phyloP scores from a whole-genome alignment of 2,113 vertebrate genomes.

The Xenus cinereus region DNA sequence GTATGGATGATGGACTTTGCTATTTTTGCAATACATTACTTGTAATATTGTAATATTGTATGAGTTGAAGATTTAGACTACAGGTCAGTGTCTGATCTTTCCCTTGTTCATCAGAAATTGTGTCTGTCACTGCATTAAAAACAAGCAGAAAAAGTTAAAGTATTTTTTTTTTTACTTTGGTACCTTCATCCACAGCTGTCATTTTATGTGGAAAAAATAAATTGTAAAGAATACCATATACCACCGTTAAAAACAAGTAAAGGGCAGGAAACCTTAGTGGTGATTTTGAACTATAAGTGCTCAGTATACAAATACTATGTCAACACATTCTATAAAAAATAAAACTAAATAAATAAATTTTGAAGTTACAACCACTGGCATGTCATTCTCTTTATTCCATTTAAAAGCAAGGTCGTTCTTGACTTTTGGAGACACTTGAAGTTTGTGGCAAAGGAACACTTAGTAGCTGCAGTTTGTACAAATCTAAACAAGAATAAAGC shows the following conservation, averaged over 20 bases:
- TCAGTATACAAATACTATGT: background rate
- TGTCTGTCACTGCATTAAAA: background rate
- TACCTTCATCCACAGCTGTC: background rate
- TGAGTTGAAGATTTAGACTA: background rate
- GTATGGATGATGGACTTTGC: background rate
- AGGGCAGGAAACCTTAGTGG: background rate
- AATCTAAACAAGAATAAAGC: background rate
- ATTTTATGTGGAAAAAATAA: background rate
- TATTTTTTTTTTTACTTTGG: too few relatives aligned
- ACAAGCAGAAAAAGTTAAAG: background rate
- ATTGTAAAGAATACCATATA: background rate
- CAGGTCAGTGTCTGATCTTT: background rate
- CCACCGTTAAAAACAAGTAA: conserved; percentile 8
- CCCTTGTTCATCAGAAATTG: background rate
- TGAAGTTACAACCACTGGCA: background rate
- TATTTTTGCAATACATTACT: background rate
- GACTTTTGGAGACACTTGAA: conserved; percentile 15
- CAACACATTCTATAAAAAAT: background rate
- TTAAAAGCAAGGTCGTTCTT: conserved; percentile 21
- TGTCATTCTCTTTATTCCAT: background rate
- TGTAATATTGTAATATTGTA: background rate
- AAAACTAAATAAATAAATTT: background rate
- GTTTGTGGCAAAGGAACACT: background rate
- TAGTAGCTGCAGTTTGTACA: conserved; percentile 9
- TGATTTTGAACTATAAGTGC: background rate